Evolutionary conservation across 2,113 vertebrate genomes (phyloP).

Genomic region (Bubo scandiacus): DNA sequence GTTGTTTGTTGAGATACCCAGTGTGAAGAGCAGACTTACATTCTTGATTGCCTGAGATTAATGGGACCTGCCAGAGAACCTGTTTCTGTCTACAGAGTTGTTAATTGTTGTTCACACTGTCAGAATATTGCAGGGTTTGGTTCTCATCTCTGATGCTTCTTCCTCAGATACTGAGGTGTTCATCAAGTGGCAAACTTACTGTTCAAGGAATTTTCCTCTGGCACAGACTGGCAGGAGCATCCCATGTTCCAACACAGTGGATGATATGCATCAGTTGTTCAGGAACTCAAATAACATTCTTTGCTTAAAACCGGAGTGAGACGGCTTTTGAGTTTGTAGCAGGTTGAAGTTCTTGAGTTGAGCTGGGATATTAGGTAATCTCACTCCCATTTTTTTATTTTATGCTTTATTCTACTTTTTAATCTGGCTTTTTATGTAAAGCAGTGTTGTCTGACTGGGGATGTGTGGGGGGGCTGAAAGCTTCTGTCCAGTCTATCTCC

Average conservation of each 20-base stretch:
- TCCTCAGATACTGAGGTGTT: not conserved
- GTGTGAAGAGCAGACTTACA: not conserved
- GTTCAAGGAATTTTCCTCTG: not conserved
- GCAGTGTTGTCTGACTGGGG: not conserved
- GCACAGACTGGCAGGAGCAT: not conserved
- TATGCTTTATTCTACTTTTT: not conserved
- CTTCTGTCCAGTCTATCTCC: not conserved
- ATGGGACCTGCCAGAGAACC: not conserved
- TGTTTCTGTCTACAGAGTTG: not conserved
- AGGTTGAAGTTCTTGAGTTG: not conserved
- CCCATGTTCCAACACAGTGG: not conserved
- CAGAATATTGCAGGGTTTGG: not conserved
- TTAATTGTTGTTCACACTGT: not conserved
- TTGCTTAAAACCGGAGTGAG: not conserved
- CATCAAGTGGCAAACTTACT: not conserved
- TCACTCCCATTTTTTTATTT: not conserved
- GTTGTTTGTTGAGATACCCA: not conserved
- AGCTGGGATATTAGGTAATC: not conserved
- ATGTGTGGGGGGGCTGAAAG: not conserved
- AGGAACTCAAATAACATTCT: not conserved
- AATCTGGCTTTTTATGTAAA: not conserved
- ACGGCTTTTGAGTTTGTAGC: not conserved
- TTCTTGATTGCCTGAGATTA: not conserved
- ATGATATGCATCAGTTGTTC: not conserved
- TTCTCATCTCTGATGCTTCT: not conserved